Evolutionary conservation across 2,888 invertebrate species (phyloP).

Genomic region (Oithona nana): DNA sequence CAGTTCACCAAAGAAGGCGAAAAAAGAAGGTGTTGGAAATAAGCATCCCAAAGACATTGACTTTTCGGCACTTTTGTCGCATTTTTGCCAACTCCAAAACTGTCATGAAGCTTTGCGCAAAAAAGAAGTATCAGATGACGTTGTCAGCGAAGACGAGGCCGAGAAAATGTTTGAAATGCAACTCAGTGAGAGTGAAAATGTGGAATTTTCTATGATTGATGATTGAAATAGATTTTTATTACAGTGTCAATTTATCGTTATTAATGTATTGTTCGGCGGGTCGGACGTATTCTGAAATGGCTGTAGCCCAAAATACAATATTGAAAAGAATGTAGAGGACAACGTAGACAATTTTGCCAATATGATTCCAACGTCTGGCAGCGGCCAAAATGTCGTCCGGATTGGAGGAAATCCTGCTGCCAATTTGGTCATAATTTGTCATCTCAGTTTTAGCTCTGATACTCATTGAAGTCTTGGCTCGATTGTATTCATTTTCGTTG

Average conservation of each 20-base stretch:
- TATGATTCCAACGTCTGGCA: neutral
- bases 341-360: neutral
- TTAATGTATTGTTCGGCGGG: neutral
- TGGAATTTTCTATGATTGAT: neutral
- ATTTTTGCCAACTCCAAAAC: neutral
- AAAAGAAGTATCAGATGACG: neutral
- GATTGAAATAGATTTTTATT: too few species aligned
- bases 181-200: neutral
- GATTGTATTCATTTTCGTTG: too few species aligned
- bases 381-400: too few species aligned
- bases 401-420: too few species aligned
- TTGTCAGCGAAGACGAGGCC: neutral
- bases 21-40: neutral
- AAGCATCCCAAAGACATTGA: neutral
- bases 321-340: neutral
- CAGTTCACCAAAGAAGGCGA: neutral
- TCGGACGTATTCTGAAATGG: neutral
- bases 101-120: neutral
- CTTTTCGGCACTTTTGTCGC: neutral
- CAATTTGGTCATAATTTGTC: too few species aligned
- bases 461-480: too few species aligned
- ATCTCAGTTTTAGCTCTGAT: too few species aligned
- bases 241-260: neutral
- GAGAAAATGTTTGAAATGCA: neutral
- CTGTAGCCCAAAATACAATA: neutral